Evolutionary conservation across 2,113 vertebrate species (phyloP), one percentile per base, ranked within the genome.

Genomic region (Mobula hypostoma): DNA sequence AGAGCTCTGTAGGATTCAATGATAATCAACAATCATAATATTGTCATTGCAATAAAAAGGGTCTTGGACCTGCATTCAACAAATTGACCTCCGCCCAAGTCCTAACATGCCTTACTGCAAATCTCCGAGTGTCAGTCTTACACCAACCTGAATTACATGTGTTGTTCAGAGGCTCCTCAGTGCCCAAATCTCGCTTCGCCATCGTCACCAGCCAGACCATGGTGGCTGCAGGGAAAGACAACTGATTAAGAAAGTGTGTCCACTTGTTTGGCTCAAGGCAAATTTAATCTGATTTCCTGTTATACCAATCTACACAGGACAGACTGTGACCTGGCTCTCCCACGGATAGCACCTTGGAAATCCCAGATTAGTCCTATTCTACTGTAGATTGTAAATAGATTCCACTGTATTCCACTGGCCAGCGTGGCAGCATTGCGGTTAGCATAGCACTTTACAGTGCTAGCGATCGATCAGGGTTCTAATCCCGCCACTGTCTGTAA

Each of bases 201-300:
- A 99, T 99, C 94, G 98, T 97, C 94, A 99, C 98, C 5, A 98
- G 98, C 99, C 99, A 99, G 78, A 99, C 96, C 99, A 99, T 99
- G 95, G 99, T 98, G 17, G 99, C 99, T 99, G 94, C 11, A 94
- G 76, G 72, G 83, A 88, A 95, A 90, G 95, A 3, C 94, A 40
- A 27, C 27, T 15, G n/a, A 14, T 90, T 93, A 66, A 11, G 17
- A 6, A n/a, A 48, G 21, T 56, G 93, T 14, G 70, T 74, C 32
- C 66, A 76, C 68, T 24, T 93, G 36, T 36, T 85, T 17, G 29
- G 12, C 68, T 61, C n/a, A 58, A 15, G 61, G 3, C 27, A 19
- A 66, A 63, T 90, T 90, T 90, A 63, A 90, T 58, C 15, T 15
- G 56, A 14, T 29, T 88, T 63, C 12, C 24, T 15, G 6, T 29